Evolutionary conservation across 1,140 invertebrate genomes (phyloP).

Genomic region (Tetragnatha versicolor): DNA sequence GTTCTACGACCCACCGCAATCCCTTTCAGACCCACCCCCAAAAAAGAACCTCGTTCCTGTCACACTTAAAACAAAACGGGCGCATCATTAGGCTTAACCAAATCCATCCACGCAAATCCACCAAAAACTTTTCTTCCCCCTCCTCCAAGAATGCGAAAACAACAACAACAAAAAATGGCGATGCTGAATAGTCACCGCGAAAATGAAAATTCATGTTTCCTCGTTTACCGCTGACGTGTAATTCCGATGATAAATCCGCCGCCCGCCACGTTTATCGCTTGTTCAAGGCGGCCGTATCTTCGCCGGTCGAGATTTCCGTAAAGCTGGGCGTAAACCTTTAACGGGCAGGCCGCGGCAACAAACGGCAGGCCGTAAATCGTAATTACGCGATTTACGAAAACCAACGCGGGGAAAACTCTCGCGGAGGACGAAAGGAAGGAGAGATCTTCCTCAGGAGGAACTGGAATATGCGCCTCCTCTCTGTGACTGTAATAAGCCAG

Average conservation of each 20-base stretch:
- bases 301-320: conserved; percentile 39
- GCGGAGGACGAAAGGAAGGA: conserved; percentile 14
- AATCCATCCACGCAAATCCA: background rate
- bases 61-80: no score
- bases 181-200: background rate
- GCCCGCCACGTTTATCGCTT: conserved; percentile 39
- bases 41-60: background rate
- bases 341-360: conserved; percentile 3
- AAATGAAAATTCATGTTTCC: conserved; percentile 53
- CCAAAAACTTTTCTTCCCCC: background rate
- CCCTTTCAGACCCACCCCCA: background rate
- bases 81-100: background rate
- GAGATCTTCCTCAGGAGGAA: no score
- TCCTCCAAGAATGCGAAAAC: background rate
- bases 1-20: no score
- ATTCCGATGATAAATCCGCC: conserved; percentile 47
- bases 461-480: no score
- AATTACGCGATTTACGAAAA: conserved; percentile 38
- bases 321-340: conserved; percentile 44
- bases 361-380: conserved; percentile 42
- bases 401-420: background rate
- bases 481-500: no score
- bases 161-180: conserved; percentile 1
- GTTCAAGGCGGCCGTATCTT: conserved; percentile 39
- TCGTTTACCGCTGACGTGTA: conserved; percentile 45